phyloP scores from a whole-genome alignment of 1,140 invertebrate species.

The Zaprionus camerounensis region DNA sequence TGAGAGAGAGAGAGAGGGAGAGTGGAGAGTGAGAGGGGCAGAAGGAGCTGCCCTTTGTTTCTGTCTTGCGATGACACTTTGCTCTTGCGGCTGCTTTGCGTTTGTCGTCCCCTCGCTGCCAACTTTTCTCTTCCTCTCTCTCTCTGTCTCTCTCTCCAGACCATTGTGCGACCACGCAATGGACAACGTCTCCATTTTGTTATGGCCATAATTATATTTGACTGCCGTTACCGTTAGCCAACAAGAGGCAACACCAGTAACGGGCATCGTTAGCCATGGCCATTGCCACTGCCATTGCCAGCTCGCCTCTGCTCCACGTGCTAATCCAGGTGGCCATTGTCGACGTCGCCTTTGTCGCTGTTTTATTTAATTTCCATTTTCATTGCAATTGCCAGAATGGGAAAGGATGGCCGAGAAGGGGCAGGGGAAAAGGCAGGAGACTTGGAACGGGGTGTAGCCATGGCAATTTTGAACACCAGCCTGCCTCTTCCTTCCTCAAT shows the following conservation, averaged over 20 bases:
- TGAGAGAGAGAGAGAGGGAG: background rate
- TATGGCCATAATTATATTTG: slow-evolving; percentile 78
- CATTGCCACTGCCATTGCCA: slow-evolving; percentile 35
- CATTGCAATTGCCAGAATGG: slow-evolving; percentile 47
- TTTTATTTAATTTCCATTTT: slow-evolving; percentile 71
- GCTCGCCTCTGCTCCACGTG: slow-evolving; percentile 36
- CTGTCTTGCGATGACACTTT: background rate
- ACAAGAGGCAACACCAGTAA: background rate
- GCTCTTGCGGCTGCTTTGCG: background rate
- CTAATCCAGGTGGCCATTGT: slow-evolving; percentile 75
- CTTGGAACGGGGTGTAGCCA: background rate
- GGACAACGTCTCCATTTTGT: slow-evolving; percentile 74
- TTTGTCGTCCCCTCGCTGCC: background rate
- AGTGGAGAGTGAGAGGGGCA: background rate
- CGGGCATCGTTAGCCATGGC: slow-evolving; percentile 3
- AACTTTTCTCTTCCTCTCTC: slow-evolving; percentile 48
- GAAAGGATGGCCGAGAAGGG: slow-evolving; percentile 12
- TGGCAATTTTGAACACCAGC: slow-evolving; percentile 10
- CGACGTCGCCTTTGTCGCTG: slow-evolving; percentile 43
- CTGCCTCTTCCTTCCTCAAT: slow-evolving; percentile 34
- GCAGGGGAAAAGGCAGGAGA: slow-evolving; percentile 4
- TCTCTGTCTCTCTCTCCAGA: slow-evolving; percentile 50
- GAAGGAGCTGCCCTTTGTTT: background rate
- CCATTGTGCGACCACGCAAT: slow-evolving; percentile 48
- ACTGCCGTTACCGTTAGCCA: slow-evolving; percentile 63